phyloP scores from a whole-genome alignment of 2,888 invertebrate species.

The Drosophila meridiana region DNA sequence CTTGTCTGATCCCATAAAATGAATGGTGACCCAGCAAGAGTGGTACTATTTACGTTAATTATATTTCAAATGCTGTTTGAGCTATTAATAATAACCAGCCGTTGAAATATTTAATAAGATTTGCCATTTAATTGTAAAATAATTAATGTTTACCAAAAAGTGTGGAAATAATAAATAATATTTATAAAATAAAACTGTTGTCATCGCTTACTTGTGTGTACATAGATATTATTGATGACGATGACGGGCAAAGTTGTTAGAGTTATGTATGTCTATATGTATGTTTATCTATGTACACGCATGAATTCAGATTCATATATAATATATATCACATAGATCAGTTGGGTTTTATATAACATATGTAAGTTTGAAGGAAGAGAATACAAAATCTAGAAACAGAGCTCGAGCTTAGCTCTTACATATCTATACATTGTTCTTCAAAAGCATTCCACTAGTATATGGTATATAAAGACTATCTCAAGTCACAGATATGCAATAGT shows the following conservation, averaged over 20 bases:
- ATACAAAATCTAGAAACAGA: neutral
- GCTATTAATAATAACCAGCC: neutral
- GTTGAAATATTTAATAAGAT: neutral
- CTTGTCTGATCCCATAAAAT: neutral
- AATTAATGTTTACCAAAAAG: neutral
- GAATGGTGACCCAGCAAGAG: neutral
- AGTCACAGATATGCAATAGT: neutral
- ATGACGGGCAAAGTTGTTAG: neutral
- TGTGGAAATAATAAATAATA: neutral
- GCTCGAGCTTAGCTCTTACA: too few species aligned
- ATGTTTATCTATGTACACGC: neutral
- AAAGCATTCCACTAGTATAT: neutral
- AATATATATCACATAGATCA: neutral
- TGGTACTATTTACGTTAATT: neutral
- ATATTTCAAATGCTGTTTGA: neutral
- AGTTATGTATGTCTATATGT: neutral
- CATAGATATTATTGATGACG: neutral
- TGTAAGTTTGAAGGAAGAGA: neutral
- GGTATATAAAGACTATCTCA: neutral
- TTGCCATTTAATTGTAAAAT: slow-evolving; percentile 4
- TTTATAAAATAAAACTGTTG: neutral
- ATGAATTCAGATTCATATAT: neutral
- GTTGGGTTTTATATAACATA: neutral
- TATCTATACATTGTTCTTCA: neutral
- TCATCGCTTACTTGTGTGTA: too few species aligned